Evolutionary conservation across 2,113 vertebrate species (phyloP).

Genomic region (Pygoscelis adeliae): DNA sequence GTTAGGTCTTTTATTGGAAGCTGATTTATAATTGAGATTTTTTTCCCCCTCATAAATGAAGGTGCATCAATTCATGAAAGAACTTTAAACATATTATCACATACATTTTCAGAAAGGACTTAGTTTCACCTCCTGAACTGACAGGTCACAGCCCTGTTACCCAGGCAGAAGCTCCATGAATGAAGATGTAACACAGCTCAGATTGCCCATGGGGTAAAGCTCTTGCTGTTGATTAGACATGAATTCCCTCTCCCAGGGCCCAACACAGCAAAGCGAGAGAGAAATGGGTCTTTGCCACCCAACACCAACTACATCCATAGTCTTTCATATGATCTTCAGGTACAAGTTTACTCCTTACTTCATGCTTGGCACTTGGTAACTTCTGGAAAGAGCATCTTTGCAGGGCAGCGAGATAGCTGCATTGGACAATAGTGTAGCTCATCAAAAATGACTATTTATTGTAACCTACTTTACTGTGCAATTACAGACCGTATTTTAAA

Average conservation of each 20-base stretch:
- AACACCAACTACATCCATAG: not conserved
- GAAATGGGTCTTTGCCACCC: not conserved
- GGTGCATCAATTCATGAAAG: not conserved
- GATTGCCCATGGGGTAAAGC: not conserved
- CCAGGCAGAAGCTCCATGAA: not conserved
- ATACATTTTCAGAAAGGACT: not conserved
- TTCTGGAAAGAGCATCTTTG: not conserved
- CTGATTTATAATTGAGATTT: not conserved
- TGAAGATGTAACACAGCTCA: not conserved
- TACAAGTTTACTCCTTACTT: not conserved
- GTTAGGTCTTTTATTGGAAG: not conserved
- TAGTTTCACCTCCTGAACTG: not conserved
- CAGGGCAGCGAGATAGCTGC: not conserved
- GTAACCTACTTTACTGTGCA: not conserved
- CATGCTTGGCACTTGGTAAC: not conserved
- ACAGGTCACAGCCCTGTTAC: not conserved
- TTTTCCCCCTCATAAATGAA: not conserved
- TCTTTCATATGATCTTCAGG: not conserved
- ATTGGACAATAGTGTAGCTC: accelerated
- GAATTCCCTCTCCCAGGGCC: not conserved
- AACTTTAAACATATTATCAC: not conserved
- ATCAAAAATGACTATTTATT: not conserved
- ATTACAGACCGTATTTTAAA: not conserved
- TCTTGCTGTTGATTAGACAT: not conserved
- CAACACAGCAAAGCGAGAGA: not conserved